Evolutionary conservation across 2,888 invertebrate genomes (phyloP), one percentile per base, ranked within the genome.

Genomic region (Harpalus rubripes): DNA sequence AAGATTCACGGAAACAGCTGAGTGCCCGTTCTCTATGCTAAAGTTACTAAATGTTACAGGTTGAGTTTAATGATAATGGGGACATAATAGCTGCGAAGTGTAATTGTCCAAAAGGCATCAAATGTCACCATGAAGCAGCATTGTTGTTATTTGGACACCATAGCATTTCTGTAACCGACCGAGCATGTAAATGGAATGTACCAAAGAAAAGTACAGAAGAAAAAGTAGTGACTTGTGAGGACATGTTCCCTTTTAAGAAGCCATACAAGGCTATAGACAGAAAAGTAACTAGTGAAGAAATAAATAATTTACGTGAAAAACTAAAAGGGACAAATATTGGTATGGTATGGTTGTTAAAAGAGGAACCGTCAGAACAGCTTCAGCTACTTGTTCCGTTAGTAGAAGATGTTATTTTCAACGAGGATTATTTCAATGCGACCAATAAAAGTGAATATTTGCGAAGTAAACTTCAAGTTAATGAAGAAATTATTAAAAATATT

Each of bases 151-250:
- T 58, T 16, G 58, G 58, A 16, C 58, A 58, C 16, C 16, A 58
- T 16, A 58, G 7, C 16, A 58, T 58, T 4, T 58, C 58, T 12
- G 4, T 58, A 1, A 58, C 58, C 1, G 58, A 58, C 58, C 58
- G 7, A 58, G 58, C 58, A 7, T 58, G n/a, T 58, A 58, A 58
- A 58, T 58, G 58, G 58, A 58, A 58, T 58, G 58, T 16, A n/a
- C 58, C 58, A 16, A 58, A 58, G 16, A 16, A n/a, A 2, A 58
- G 7, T 15, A n/a, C 15, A 15, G 16, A n/a, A 1, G 58, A 58
- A 15, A 58, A 58, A 58, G 58, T 58, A 4, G 6, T 15, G 2
- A 58, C 58, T n/a, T 58, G n/a, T n/a, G 58, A 58, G 1, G 58
- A 58, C 7, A 58, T 58, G 10, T 58, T 15, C 16, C 58, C 58